A percentile compares a stretch with the other conserved stretches of the same genome.
phyloP scores from a whole-genome alignment of 1,140 invertebrate species.

The Cherax quadricarinatus region DNA sequence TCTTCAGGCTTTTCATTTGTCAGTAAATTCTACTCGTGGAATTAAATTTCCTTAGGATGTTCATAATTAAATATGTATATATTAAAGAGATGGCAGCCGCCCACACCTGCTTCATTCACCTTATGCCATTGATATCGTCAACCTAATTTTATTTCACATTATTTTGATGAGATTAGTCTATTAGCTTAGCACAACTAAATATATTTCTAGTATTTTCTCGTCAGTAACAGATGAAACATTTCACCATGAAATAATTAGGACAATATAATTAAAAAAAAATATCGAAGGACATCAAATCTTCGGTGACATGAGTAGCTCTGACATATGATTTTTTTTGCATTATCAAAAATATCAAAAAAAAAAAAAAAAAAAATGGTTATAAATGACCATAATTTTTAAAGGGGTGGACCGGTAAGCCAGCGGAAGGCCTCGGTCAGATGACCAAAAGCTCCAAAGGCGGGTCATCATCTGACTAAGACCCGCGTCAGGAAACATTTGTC shows the following conservation, averaged over 20 bases:
- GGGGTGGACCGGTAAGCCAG: too few species aligned
- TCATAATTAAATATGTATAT: not conserved
- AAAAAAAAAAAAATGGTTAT: too few species aligned
- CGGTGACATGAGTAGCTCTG: not conserved
- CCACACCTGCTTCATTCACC: slow-evolving; percentile 48
- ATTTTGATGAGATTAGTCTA: not conserved
- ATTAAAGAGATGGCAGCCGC: not conserved
- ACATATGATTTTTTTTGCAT: not conserved
- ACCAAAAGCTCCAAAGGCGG: too few species aligned
- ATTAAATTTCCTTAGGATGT: not conserved
- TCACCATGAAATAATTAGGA: not conserved
- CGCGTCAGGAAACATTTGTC: too few species aligned
- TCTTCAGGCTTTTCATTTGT: too few species aligned
- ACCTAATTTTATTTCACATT: slow-evolving; percentile 22
- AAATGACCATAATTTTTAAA: too few species aligned
- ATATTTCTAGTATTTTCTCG: not conserved
- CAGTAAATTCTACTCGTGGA: not conserved
- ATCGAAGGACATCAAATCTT: not conserved
- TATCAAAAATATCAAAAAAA: too few species aligned
- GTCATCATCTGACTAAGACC: too few species aligned
- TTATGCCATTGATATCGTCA: not conserved
- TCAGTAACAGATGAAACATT: not conserved
- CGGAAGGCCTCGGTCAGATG: too few species aligned
- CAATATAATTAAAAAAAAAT: not conserved
- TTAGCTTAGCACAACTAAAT: not conserved